A percentile compares a stretch with the other conserved stretches of the same genome.
Evolutionary conservation across 2,797 vertebrate species (phyloP).

Genomic region (Poecilia velifera): DNA sequence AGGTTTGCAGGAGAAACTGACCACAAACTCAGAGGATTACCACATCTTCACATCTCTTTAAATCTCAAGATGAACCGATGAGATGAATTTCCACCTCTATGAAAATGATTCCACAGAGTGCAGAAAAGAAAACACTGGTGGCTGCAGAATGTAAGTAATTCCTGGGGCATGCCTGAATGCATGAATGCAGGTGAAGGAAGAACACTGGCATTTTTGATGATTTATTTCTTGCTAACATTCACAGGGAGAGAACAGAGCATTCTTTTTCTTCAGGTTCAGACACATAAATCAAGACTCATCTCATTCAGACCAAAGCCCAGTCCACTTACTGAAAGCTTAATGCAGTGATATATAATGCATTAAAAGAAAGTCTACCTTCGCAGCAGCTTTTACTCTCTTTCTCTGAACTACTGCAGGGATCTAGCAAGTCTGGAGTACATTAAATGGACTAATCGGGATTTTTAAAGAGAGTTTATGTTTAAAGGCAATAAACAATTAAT

Average conservation of each 20-base stretch:
- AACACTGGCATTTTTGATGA: neutral
- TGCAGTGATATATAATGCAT: neutral
- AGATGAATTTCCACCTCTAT: neutral
- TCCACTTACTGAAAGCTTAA: neutral
- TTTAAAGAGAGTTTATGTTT: neutral
- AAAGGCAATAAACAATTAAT: neutral
- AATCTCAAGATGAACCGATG: neutral
- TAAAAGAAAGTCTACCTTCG: neutral
- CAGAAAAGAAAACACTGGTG: neutral
- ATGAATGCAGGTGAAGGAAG: neutral
- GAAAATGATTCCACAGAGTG: neutral
- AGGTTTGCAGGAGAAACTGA: neutral
- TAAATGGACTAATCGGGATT: neutral
- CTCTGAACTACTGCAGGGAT: neutral
- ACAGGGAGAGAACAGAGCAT: neutral
- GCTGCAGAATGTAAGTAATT: neutral
- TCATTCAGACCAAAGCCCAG: neutral
- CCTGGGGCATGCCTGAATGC: neutral
- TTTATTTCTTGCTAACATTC: neutral
- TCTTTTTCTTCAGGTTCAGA: neutral
- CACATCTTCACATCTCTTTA: neutral
- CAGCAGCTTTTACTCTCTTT: neutral
- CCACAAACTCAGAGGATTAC: neutral
- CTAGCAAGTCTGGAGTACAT: neutral
- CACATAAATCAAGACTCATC: neutral